Conservation (phyloP, 2,888 invertebrate genomes). For the Oxyteleia sp. region DNA sequence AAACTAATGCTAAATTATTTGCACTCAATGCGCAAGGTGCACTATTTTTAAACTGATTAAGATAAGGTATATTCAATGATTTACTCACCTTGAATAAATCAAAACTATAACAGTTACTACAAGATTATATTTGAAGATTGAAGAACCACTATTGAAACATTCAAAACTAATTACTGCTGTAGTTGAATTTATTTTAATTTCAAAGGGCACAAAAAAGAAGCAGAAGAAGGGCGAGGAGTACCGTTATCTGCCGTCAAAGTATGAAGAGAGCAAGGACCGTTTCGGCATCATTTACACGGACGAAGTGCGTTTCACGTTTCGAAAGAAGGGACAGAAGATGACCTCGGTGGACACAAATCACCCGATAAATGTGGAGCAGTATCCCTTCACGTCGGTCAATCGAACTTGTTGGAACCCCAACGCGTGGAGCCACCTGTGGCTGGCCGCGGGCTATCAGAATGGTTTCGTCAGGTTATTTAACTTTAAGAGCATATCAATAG, state of each 20-base stretch:
- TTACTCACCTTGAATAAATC: too few relatives aligned
- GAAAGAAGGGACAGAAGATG: conserved; percentile 52
- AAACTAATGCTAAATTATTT: too few relatives aligned
- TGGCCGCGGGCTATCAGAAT: conserved; percentile 87
- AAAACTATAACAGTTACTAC: too few relatives aligned
- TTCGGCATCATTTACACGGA: conserved; percentile 85
- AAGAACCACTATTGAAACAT: too few relatives aligned
- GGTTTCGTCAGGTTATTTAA: conserved; percentile 86
- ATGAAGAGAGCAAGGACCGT: conserved; percentile 82
- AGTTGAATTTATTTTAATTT: conserved; percentile 13
- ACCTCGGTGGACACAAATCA: conserved; percentile 54
- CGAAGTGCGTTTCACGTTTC: conserved; percentile 69
- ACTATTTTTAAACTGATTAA: too few relatives aligned
- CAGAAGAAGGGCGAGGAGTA: conserved; percentile 77
- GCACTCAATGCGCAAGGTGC: too few relatives aligned
- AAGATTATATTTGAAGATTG: too few relatives aligned
- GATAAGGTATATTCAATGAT: too few relatives aligned
- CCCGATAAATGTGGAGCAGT: conserved; percentile 81
- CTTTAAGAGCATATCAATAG: conserved; percentile 78
- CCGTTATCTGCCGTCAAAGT: conserved; percentile 82
- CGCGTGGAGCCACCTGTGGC: conserved; percentile 86
- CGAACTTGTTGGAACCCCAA: conserved; percentile 88
- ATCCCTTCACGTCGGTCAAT: conserved; percentile 86
- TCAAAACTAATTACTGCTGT: too few relatives aligned
- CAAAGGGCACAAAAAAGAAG: conserved; percentile 54